These are phyloP conservation scores for Simalia tracyae DNA, from an alignment of 2,797 vertebrate genomes.

Conservation along the genomic window DNA sequence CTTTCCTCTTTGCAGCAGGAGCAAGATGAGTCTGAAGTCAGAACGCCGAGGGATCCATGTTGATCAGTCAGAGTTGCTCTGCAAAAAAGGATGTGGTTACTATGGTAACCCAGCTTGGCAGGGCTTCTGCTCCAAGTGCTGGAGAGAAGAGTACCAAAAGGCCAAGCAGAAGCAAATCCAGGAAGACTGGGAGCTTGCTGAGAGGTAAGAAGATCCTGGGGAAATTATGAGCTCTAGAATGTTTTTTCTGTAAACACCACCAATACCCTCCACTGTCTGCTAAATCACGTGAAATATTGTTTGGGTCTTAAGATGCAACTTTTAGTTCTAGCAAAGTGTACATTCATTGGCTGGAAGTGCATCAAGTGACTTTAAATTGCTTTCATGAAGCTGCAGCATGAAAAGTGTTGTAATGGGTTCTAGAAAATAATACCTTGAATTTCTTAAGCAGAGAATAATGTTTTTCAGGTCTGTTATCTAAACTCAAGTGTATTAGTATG, in stretches of 20 bases:
- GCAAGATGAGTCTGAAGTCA: slow-evolving; percentile 90
- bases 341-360: neutral
- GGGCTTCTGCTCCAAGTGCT: slow-evolving; percentile 97
- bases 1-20: slow-evolving; percentile 38
- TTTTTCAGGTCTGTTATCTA: neutral
- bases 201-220: slow-evolving; percentile 78
- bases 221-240: neutral
- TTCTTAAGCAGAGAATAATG: neutral
- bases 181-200: slow-evolving; percentile 95
- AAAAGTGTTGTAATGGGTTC: neutral
- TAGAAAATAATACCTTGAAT: neutral
- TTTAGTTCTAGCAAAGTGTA: neutral
- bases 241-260: neutral
- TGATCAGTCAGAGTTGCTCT: slow-evolving; percentile 94
- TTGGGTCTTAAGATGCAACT: neutral
- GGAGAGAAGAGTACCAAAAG: slow-evolving; percentile 96
- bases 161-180: slow-evolving; percentile 95
- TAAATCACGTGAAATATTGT: neutral
- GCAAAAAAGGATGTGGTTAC: slow-evolving; percentile 98
- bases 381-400: neutral
- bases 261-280: neutral
- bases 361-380: neutral
- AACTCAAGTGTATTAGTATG: neutral
- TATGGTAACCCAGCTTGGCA: slow-evolving; percentile 96
- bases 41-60: slow-evolving; percentile 95